These are phyloP conservation scores for Nymphalis c-album DNA, from an alignment of 2,888 invertebrate genomes.

Conservation along the genomic window DNA sequence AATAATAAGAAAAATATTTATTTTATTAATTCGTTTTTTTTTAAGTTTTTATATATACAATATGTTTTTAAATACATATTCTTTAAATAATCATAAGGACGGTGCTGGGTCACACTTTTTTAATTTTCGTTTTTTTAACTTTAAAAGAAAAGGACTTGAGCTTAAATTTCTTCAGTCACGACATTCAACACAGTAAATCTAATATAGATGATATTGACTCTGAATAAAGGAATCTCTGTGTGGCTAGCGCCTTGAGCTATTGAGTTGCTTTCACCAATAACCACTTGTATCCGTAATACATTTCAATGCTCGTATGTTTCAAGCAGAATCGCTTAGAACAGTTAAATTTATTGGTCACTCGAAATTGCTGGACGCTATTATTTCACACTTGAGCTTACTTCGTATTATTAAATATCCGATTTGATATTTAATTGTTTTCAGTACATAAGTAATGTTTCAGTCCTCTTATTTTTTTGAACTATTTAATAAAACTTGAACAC, in stretches of 20 bases:
- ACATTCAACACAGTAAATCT: background rate
- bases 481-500: too few species aligned
- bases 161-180: background rate
- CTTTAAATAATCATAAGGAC: too few species aligned
- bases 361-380: background rate
- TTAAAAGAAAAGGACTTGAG: too few species aligned
- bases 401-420: background rate
- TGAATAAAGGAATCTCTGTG: background rate
- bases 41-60: too few species aligned
- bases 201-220: background rate
- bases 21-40: too few species aligned
- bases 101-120: too few species aligned
- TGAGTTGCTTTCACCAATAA: background rate
- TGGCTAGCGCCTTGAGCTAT: constrained; percentile 2
- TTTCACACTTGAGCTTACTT: background rate
- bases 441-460: too few species aligned
- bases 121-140: too few species aligned
- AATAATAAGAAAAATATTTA: too few species aligned
- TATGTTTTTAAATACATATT: too few species aligned
- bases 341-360: background rate
- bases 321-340: background rate
- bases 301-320: background rate
- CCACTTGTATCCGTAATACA: background rate
- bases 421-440: too few species aligned
- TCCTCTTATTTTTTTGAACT: too few species aligned